Evolutionary conservation across 2,888 invertebrate species (phyloP).

Genomic region (Camptogramma bilineatum): DNA sequence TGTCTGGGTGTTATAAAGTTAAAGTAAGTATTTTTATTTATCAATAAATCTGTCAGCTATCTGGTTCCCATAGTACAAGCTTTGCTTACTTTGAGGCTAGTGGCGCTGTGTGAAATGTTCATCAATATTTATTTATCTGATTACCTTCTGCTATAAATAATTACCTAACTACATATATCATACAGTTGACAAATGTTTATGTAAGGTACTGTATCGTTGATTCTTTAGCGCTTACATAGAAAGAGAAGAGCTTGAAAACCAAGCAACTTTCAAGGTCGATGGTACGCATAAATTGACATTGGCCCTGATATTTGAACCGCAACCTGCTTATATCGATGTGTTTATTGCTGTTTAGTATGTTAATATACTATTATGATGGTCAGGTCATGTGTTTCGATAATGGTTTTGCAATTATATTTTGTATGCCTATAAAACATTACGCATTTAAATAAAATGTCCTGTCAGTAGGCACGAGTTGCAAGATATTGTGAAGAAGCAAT

Average conservation of each 20-base stretch:
- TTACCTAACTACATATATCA: too few species aligned
- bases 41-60: too few species aligned
- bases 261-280: slow-evolving; percentile 39
- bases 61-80: too few species aligned
- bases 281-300: slow-evolving; percentile 58
- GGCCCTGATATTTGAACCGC: slow-evolving; percentile 63
- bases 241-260: not conserved
- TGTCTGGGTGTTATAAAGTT: too few species aligned
- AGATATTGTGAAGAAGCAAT: not conserved
- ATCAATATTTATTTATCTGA: too few species aligned
- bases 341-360: slow-evolving; percentile 39
- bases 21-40: too few species aligned
- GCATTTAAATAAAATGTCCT: not conserved
- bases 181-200: too few species aligned
- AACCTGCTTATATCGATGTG: slow-evolving; percentile 39
- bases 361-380: slow-evolving; percentile 35
- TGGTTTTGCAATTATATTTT: not conserved
- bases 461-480: not conserved
- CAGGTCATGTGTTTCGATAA: not conserved
- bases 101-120: too few species aligned
- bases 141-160: too few species aligned
- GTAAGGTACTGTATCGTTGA: too few species aligned
- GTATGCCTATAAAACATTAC: slow-evolving; percentile 1
- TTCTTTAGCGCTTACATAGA: not conserved
- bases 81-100: too few species aligned